Percentiles rank a stretch among this genome's conserved stretches.
These are phyloP conservation scores for Calcarius ornatus DNA, from an alignment of 2,113 vertebrate species.

Conservation along the genomic window DNA sequence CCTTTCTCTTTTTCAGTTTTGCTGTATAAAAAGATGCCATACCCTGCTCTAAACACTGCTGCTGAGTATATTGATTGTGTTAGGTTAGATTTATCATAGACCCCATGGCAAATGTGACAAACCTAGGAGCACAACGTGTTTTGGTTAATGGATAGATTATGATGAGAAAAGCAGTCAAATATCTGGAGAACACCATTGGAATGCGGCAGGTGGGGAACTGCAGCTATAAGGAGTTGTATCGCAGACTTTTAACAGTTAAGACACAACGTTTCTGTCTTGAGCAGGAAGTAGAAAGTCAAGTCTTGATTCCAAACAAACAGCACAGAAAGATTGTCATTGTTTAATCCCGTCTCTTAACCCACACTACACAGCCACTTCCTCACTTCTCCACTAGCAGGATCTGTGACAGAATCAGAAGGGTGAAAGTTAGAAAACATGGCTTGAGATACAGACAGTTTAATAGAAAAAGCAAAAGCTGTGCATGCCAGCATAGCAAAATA, in stretches of 20 bases:
- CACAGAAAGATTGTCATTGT: background rate
- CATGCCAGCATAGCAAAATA: background rate
- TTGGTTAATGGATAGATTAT: background rate
- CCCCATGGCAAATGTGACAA: background rate
- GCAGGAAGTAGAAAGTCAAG: background rate
- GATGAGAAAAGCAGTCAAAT: background rate
- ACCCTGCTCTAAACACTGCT: background rate
- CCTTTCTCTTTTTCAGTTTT: background rate
- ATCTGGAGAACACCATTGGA: rapidly evolving
- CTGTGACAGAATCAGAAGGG: background rate
- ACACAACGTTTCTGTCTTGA: background rate
- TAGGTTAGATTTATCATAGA: background rate
- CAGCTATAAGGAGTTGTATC: background rate
- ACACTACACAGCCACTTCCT: background rate
- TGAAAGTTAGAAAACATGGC: background rate
- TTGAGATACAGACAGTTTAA: background rate
- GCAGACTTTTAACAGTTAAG: background rate
- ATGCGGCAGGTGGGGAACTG: background rate
- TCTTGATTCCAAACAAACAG: background rate
- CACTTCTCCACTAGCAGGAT: background rate
- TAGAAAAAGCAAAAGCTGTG: background rate
- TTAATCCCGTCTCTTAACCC: background rate
- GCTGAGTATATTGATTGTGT: background rate
- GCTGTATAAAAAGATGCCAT: background rate
- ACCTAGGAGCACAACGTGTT: background rate